These are phyloP conservation scores for Piscicola geometra DNA, from an alignment of 2,888 invertebrate species.

Conservation along the genomic window DNA sequence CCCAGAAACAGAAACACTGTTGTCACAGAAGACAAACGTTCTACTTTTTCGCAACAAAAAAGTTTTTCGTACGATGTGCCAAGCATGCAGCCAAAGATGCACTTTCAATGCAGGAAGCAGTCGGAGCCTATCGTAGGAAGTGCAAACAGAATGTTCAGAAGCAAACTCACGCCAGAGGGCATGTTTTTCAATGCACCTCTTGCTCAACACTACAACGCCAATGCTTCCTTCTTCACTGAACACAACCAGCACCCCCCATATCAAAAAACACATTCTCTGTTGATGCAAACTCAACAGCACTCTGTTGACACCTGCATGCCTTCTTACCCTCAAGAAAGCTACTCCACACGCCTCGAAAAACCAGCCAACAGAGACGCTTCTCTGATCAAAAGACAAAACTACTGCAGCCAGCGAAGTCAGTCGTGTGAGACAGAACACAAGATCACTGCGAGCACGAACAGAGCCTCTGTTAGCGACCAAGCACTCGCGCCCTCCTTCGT, in stretches of 20 bases:
- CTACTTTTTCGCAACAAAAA: constrained; percentile 37
- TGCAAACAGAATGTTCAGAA: background rate
- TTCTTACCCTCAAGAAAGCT: background rate
- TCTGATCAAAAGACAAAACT: background rate
- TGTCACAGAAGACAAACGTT: constrained; percentile 17
- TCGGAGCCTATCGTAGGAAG: constrained; percentile 38
- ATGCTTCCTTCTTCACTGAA: background rate
- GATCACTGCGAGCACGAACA: background rate
- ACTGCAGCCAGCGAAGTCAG: constrained; percentile 31
- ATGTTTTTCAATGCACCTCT: background rate
- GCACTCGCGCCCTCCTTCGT: background rate
- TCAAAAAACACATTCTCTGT: background rate
- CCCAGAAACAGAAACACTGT: background rate
- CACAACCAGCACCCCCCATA: background rate
- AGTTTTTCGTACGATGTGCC: constrained; percentile 40
- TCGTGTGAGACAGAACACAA: constrained; percentile 25
- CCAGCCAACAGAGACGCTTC: background rate
- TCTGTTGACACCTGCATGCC: background rate
- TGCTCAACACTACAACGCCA: background rate
- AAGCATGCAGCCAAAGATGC: constrained; percentile 17
- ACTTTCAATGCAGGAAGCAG: constrained; percentile 33
- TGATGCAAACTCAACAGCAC: background rate
- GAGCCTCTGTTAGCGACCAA: constrained; percentile 26
- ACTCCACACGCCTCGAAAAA: no score
- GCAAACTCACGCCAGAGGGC: constrained; percentile 11